Base-by-base conservation (phyloP, 2,797 vertebrate genomes). In the Macroramphosus scolopax region DNA sequence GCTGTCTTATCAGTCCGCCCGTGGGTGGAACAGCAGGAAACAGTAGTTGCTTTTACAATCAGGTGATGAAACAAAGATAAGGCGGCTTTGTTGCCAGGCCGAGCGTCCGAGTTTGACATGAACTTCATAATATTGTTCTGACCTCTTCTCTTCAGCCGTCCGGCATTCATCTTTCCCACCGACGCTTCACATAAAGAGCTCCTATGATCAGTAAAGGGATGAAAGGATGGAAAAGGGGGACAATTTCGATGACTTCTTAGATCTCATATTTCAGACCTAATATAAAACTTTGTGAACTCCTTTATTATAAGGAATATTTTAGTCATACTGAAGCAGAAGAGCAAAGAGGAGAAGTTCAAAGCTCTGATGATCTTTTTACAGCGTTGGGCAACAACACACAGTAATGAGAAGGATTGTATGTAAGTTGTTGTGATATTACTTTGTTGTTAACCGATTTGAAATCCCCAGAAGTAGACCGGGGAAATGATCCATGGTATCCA, bases 41-140 rank as follows among this genome's bases (percentile, higher is more conserved):
- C 12, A 17, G 1, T 8, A 45, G 60, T 34, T 22, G 32, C 6
- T 0, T 2, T 66, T 51, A 37, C 8, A 53, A 51, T 75, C 64
- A 71, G 54, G 69, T 63, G 69, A 48, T 42, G 51, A 15, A 35
- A 8, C 17, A 20, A 37, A 81, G 77, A 84, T 80, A 77, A 82
- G 60, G 48, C 25, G 0, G 15, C 24, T n/a, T 8, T 39, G 52
- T 47, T 58, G n/a, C n/a, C n/a, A n/a, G 30, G 45, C 10, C 6
- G 31, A 40, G 44, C 47, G 51, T 83, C 82, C 76, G 75, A 73
- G 62, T 67, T 32, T 41, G 63, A 65, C 33, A 12, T 65, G 75
- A 77, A 79, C 73, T 80, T 77, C 54, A 85, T 82, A 85, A 89
- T 85, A 86, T 90, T 89, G 63, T 78, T 54, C 56, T 86, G 78